Percentiles rank a stretch among this genome's conserved stretches.
Conservation (phyloP, 2,797 vertebrate species). For the Xenopus petersii region DNA sequence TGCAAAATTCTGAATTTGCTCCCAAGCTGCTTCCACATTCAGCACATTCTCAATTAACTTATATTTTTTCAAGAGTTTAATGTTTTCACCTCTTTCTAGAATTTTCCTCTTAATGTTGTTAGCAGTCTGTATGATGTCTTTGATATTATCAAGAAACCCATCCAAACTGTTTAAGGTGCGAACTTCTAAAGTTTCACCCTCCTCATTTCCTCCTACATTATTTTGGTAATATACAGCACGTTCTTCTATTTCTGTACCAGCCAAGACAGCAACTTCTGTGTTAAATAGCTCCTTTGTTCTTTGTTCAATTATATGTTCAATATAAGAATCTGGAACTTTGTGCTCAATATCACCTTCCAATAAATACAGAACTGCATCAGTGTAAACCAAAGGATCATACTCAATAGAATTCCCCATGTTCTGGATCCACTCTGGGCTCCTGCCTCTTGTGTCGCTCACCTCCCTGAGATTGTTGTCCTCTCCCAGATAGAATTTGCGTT, state of each 20-base stretch:
- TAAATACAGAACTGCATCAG: too few relatives aligned
- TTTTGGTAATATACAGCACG: too few relatives aligned
- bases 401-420: neutral
- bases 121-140: slow-evolving; percentile 11
- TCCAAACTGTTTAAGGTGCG: neutral
- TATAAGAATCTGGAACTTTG: neutral
- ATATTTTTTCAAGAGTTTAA: neutral
- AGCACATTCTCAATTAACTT: neutral
- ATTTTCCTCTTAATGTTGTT: neutral
- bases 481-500: slow-evolving; percentile 15
- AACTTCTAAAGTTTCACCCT: neutral
- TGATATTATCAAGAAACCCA: slow-evolving; percentile 1
- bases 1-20: too few relatives aligned
- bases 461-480: neutral
- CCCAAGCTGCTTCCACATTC: neutral
- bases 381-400: slow-evolving; percentile 7
- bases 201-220: too few relatives aligned
- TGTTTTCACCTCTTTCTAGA: neutral
- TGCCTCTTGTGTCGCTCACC: neutral
- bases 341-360: neutral
- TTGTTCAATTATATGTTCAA: neutral
- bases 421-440: neutral
- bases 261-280: neutral
- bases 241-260: too few relatives aligned
- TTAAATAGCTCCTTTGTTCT: neutral